Conservation (phyloP, 2,888 invertebrate species). For the Lasioglossum pauxillum region DNA sequence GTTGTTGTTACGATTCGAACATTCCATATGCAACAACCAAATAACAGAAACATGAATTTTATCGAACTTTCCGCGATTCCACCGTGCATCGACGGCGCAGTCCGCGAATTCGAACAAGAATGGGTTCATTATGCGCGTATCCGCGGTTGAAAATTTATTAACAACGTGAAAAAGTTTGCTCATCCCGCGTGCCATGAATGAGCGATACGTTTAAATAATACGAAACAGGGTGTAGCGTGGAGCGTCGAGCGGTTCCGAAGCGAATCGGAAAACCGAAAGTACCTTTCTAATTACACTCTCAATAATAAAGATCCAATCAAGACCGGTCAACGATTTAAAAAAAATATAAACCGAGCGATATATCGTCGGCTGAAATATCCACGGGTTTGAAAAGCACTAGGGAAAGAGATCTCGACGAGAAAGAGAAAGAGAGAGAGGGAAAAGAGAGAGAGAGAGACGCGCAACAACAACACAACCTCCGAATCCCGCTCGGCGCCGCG, state of each 20-base stretch:
- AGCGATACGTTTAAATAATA: background rate
- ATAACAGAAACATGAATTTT: background rate
- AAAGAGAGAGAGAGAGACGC: background rate
- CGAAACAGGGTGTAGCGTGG: background rate
- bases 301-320: background rate
- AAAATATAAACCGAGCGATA: background rate
- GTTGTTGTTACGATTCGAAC: too few species aligned
- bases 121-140: background rate
- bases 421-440: background rate
- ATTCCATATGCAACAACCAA: too few species aligned
- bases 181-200: background rate
- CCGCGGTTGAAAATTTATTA: slow-evolving; percentile 4
- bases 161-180: background rate
- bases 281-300: slow-evolving; percentile 13
- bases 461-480: background rate
- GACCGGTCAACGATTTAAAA: background rate
- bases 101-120: background rate
- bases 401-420: background rate
- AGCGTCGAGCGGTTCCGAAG: background rate
- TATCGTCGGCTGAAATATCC: background rate
- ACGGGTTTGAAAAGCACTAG: slow-evolving; percentile 11
- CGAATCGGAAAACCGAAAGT: slow-evolving; percentile 1
- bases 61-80: background rate
- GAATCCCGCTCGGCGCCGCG: background rate
- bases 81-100: background rate